A percentile compares a stretch with the other conserved stretches of the same genome.
phyloP scores from a whole-genome alignment of 2,888 invertebrate species.

The Campoplex nolae region DNA sequence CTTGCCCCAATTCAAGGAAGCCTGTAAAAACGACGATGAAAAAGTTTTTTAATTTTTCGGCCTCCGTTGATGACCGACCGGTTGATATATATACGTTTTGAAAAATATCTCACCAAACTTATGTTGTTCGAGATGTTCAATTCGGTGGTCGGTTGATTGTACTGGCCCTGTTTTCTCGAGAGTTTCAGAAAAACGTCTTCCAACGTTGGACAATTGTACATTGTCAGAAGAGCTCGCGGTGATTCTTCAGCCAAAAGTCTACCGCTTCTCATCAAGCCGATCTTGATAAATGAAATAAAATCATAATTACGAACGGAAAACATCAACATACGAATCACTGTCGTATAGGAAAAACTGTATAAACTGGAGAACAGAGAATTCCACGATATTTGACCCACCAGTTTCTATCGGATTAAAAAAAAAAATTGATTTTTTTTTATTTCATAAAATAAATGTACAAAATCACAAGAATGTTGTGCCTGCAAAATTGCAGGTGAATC shows the following conservation, averaged over 20 bases:
- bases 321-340: no score
- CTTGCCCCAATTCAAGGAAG: slow-evolving; percentile 93
- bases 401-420: no score
- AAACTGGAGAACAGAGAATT: no score
- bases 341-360: no score
- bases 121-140: slow-evolving; percentile 91
- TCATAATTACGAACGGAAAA: no score
- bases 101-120: slow-evolving; percentile 86
- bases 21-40: slow-evolving; percentile 80
- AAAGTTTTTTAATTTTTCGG: not conserved
- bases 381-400: no score
- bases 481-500: no score
- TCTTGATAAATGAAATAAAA: slow-evolving; percentile 86
- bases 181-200: slow-evolving; percentile 97
- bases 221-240: slow-evolving; percentile 92
- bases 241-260: slow-evolving; percentile 95
- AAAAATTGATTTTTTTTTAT: no score
- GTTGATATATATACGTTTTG: no score
- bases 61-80: no score
- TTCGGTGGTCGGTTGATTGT: slow-evolving; percentile 84
- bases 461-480: no score
- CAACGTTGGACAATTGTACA: slow-evolving; percentile 93
- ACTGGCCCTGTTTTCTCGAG: slow-evolving; percentile 89
- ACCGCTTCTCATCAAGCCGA: slow-evolving; percentile 97
- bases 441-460: no score